phyloP scores from a whole-genome alignment of 1,140 invertebrate species.

The Sminthurides bifidus region DNA sequence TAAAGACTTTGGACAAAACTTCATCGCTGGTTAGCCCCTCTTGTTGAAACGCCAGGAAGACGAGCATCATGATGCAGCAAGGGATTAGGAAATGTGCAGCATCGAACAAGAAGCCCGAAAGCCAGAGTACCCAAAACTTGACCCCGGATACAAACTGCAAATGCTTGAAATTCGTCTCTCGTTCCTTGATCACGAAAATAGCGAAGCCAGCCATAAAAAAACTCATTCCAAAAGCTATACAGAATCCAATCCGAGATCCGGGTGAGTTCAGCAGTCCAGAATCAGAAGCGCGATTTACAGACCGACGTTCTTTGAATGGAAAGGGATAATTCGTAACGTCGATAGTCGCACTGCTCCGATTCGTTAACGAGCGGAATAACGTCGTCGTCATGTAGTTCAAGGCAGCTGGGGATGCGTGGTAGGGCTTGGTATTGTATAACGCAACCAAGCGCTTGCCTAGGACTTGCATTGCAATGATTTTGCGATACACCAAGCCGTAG shows the following conservation, averaged over 20 bases:
- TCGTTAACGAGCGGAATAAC: conserved; percentile 27
- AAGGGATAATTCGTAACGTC: conserved; percentile 47
- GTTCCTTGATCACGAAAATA: conserved; percentile 43
- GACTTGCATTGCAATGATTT: too few species aligned
- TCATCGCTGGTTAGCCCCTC: conserved; percentile 35
- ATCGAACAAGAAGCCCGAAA: conserved; percentile 43
- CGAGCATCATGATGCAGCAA: conserved; percentile 37
- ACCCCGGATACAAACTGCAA: conserved; percentile 48
- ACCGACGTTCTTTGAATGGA: conserved; percentile 35
- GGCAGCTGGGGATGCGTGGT: conserved; percentile 38
- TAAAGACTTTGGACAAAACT: conserved; percentile 4
- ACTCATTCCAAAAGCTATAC: conserved; percentile 39
- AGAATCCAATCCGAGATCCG: conserved; percentile 37
- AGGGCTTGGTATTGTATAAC: too few species aligned
- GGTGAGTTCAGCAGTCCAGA: background rate
- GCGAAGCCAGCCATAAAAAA: conserved; percentile 45
- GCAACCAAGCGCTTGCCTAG: too few species aligned
- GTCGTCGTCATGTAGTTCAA: conserved; percentile 37
- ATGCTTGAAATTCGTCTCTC: conserved; percentile 44
- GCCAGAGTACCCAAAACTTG: conserved; percentile 41
- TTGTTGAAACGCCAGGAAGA: conserved; percentile 40
- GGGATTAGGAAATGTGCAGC: conserved; percentile 41
- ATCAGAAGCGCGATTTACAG: conserved; percentile 14
- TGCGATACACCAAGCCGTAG: too few species aligned
- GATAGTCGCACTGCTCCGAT: conserved; percentile 38